These are phyloP conservation scores for Laterallus jamaicensis DNA, from an alignment of 2,113 vertebrate genomes.

Conservation along the genomic window DNA sequence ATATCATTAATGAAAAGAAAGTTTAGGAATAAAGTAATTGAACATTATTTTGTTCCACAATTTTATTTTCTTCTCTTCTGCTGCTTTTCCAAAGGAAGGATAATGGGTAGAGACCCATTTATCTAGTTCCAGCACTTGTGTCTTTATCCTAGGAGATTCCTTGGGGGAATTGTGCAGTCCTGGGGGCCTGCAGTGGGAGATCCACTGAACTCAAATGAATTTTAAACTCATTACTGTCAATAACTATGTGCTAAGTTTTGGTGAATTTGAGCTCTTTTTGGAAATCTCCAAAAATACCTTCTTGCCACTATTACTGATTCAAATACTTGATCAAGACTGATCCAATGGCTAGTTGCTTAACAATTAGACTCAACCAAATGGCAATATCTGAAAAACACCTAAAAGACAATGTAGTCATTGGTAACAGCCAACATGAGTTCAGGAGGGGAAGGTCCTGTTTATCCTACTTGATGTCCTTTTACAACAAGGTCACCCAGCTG, in stretches of 20 bases:
- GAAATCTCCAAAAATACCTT: background rate
- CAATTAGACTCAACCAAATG: background rate
- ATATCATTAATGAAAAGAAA: background rate
- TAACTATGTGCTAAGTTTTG: background rate
- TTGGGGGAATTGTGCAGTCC: too few species aligned
- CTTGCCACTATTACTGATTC: background rate
- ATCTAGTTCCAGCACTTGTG: background rate
- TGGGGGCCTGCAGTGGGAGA: background rate
- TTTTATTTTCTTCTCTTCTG: background rate
- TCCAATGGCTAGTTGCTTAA: background rate
- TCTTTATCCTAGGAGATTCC: background rate
- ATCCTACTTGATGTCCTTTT: too few species aligned
- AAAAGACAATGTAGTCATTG: too few species aligned
- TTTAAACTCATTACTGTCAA: background rate
- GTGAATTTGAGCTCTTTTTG: background rate
- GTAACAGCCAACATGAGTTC: too few species aligned
- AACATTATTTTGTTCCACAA: background rate
- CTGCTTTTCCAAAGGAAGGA: background rate
- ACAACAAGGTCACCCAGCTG: too few species aligned
- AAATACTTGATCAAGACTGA: background rate
- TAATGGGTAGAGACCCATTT: background rate
- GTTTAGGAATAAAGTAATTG: background rate
- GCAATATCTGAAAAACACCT: too few species aligned
- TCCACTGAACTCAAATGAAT: background rate
- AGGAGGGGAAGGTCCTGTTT: too few species aligned